phyloP scores from a whole-genome alignment of 1,140 invertebrate genomes.

The Drosophila nasuta region DNA sequence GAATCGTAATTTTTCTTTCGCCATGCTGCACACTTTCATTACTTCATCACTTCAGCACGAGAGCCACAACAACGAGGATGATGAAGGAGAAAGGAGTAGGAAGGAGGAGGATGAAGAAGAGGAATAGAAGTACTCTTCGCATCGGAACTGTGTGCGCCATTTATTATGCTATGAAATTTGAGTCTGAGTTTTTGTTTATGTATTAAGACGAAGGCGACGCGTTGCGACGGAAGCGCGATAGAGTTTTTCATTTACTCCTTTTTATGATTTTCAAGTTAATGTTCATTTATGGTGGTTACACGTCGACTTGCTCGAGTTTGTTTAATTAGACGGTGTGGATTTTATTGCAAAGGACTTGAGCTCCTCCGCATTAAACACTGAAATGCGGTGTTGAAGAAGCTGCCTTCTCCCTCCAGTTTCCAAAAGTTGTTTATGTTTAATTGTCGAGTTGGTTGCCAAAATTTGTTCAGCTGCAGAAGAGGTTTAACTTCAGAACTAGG shows the following conservation, averaged over 20 bases:
- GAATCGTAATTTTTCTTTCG: conserved; percentile 81
- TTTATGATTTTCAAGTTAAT: conserved; percentile 83
- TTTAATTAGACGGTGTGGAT: conserved; percentile 80
- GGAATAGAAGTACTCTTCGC: conserved; percentile 41
- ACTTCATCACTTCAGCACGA: conserved; percentile 66
- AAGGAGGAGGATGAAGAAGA: no score
- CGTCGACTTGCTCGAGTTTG: conserved; percentile 76
- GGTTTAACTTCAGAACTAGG: not conserved
- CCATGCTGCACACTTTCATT: conserved; percentile 72
- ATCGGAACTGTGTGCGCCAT: conserved; percentile 66
- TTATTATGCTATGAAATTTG: conserved; percentile 81
- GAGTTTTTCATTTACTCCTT: conserved; percentile 60
- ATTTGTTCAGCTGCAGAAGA: conserved; percentile 31
- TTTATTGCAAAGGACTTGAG: conserved; percentile 62
- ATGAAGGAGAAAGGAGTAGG: not conserved
- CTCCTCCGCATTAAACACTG: no score
- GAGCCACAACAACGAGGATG: not conserved
- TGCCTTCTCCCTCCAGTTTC: conserved; percentile 30
- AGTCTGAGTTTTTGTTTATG: conserved; percentile 62
- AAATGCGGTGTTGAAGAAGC: conserved; percentile 17
- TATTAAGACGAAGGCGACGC: conserved; percentile 29
- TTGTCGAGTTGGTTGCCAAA: conserved; percentile 49
- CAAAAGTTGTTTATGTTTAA: conserved; percentile 71
- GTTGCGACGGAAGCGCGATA: conserved; percentile 9
- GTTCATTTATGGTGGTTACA: conserved; percentile 82